Evolutionary conservation across 2,113 vertebrate genomes (phyloP), one percentile per base, ranked within the genome.

Genomic region (Lethenteron reissneri): DNA sequence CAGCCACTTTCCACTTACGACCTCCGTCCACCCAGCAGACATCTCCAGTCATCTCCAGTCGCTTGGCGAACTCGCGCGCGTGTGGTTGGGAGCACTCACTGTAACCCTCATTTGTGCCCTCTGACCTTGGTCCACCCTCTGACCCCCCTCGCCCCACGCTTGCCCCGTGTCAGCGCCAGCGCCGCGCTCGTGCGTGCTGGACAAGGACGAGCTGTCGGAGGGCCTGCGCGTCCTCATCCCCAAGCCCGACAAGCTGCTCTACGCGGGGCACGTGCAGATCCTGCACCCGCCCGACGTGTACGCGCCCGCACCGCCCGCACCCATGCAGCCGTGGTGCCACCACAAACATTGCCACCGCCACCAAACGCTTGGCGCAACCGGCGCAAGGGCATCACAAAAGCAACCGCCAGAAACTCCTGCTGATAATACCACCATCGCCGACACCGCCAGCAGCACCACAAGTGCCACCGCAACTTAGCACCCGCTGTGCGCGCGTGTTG

Each of bases 241-340:
- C 73, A 94, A 94, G 78, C 89, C 95, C 72, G 92, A 96, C 74
- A 88, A 92, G 71, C 83, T 97, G 72, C 82, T 97, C 4, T 97
- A 96, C 0, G 87, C 91, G 0, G 92, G 92, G 73, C 86, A 83
- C 10, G 84, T 96, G 72, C 85, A 86, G 75, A 86, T 83, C 14
- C 81, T 90, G 76, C 89, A 92, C 70, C 81, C 88, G 10, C 87
- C 87, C 0, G 88, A 91, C 78, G 90, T 92, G 92, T 94, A 83
- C 85, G n/a, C 85, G 41, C 17, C n/a, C 60, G 19, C 56, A 41
- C 41, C 41, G 41, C 41, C 41, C 41, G 41, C 41, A 41, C 41
- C 41, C 41, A 41, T 41, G 41, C 41, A 41, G 41, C 41, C 41
- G 41, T 5, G 41, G 41, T 41, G 41, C 41, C 41, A 41, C 41